Evolutionary conservation across 1,140 invertebrate species (phyloP).

Genomic region (Drosophila murphyi): DNA sequence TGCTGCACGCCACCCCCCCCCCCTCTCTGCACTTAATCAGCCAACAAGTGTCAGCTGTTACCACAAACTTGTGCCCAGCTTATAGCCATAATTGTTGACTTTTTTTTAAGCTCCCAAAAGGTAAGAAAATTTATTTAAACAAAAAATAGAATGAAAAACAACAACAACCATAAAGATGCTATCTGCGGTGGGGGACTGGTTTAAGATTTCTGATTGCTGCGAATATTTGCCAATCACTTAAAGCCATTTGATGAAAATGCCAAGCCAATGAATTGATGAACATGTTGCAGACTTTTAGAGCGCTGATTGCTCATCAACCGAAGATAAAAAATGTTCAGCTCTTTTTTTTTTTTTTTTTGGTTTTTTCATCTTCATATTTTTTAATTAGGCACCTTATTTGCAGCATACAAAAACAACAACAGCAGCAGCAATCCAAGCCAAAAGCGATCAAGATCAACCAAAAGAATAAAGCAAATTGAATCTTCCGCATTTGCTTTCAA

Average conservation of each 20-base stretch:
- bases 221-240: conserved; percentile 73
- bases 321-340: background rate
- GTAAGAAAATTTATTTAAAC: conserved; percentile 23
- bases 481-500: conserved; percentile 72
- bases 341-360: conserved; percentile 24
- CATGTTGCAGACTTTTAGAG: conserved; percentile 51
- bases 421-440: background rate
- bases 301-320: conserved; percentile 64
- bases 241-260: conserved; percentile 32
- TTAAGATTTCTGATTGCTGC: conserved; percentile 59
- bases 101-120: conserved; percentile 53
- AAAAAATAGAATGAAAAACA: conserved; percentile 19
- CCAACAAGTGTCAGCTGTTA: background rate
- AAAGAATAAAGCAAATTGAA: conserved; percentile 46
- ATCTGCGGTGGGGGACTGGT: background rate
- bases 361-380: conserved; percentile 32
- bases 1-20: conserved; percentile 30
- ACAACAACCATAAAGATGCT: conserved; percentile 18
- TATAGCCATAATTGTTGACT: conserved; percentile 58
- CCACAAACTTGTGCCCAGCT: conserved; percentile 21
- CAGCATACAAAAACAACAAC: conserved; percentile 29
- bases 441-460: conserved; percentile 1
- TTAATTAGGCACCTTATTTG: conserved; percentile 73
- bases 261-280: conserved; percentile 53
- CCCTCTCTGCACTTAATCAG: background rate